These are phyloP conservation scores for Elaeidobius kamerunicus DNA, from an alignment of 2,888 invertebrate genomes.

Conservation along the genomic window DNA sequence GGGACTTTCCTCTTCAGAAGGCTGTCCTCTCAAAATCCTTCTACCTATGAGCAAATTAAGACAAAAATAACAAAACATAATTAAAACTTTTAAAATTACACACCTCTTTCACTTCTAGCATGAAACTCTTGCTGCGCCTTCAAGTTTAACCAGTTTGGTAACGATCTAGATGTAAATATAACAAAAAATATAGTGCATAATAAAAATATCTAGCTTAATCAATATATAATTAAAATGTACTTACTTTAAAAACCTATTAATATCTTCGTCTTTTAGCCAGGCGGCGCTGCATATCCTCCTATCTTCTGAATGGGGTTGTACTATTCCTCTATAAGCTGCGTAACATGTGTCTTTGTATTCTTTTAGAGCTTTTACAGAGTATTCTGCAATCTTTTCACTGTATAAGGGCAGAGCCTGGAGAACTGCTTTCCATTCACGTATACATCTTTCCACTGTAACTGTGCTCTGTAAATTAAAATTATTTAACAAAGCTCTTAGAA, in stretches of 20 bases:
- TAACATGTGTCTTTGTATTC: slow-evolving; percentile 74
- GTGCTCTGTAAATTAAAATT: slow-evolving; percentile 58
- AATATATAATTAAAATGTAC: too few species aligned
- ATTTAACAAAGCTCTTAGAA: too few species aligned
- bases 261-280: slow-evolving; percentile 94
- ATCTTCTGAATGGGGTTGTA: slow-evolving; percentile 75
- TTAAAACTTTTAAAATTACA: too few species aligned
- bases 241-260: slow-evolving; percentile 85
- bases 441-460: slow-evolving; percentile 65
- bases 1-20: slow-evolving; percentile 72
- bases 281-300: slow-evolving; percentile 77
- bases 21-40: slow-evolving; percentile 48
- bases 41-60: slow-evolving; percentile 27
- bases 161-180: too few species aligned
- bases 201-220: too few species aligned
- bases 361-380: slow-evolving; percentile 66
- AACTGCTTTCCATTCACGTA: slow-evolving; percentile 64
- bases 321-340: slow-evolving; percentile 70
- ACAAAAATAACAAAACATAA: background rate
- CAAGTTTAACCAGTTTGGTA: slow-evolving; percentile 76
- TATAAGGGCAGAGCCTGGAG: slow-evolving; percentile 71
- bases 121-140: slow-evolving; percentile 53
- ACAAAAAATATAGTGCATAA: too few species aligned
- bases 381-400: slow-evolving; percentile 69
- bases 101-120: slow-evolving; percentile 45